These are phyloP conservation scores for Drosophila mauritiana DNA, from an alignment of 1,140 invertebrate species.

Conservation along the genomic window DNA sequence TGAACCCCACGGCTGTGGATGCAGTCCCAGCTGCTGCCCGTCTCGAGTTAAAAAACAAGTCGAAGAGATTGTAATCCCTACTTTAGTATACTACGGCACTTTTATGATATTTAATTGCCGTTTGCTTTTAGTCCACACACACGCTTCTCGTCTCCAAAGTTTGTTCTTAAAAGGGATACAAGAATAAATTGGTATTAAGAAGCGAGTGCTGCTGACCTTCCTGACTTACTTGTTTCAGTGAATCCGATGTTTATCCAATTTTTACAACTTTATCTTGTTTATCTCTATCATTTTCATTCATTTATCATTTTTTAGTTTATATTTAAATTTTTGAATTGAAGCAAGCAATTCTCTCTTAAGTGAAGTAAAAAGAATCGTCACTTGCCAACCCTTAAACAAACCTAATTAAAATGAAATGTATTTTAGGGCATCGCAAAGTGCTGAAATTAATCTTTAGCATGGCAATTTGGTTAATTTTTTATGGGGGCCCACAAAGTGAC, in stretches of 20 bases:
- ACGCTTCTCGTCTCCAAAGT: not conserved
- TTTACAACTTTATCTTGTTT: too few species aligned
- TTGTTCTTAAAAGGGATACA: not conserved
- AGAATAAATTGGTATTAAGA: not conserved
- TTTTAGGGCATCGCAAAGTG: not conserved
- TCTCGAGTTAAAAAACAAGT: constrained; percentile 31
- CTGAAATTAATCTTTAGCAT: too few species aligned
- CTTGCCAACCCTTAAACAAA: not conserved
- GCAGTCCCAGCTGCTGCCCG: constrained; percentile 28
- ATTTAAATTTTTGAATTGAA: too few species aligned
- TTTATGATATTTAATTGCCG: constrained; percentile 42
- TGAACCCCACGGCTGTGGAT: constrained; percentile 28
- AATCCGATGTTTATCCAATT: too few species aligned
- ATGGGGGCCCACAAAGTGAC: constrained; percentile 6
- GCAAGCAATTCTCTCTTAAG: too few species aligned
- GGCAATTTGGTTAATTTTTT: not conserved
- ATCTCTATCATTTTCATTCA: too few species aligned
- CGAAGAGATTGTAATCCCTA: constrained; percentile 26
- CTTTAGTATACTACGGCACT: constrained; percentile 25
- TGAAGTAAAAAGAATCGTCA: too few species aligned
- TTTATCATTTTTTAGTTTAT: too few species aligned
- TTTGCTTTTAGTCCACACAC: constrained; percentile 24
- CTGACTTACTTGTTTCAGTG: not conserved
- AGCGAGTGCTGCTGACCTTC: not conserved
- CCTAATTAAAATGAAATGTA: not conserved